Conservation (phyloP, 2,888 invertebrate genomes). For the Microchrysa polita region DNA sequence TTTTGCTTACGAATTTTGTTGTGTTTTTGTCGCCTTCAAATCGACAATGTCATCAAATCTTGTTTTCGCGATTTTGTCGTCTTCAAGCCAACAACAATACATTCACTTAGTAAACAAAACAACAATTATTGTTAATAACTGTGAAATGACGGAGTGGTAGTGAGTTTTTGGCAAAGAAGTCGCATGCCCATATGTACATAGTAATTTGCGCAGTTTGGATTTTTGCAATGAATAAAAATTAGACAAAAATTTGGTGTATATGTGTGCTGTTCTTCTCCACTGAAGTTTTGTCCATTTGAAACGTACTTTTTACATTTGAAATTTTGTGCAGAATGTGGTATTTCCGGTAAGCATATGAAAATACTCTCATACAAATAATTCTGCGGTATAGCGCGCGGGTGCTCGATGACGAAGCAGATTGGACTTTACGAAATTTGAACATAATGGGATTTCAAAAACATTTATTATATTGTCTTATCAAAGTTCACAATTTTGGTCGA, state of each 20-base stretch:
- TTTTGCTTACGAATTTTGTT: too few relatives aligned
- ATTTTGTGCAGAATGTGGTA: slow-evolving; percentile 34
- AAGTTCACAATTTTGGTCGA: background rate
- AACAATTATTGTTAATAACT: slow-evolving; percentile 6
- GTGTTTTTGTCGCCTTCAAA: background rate
- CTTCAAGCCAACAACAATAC: too few relatives aligned
- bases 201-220: background rate
- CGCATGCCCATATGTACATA: too few relatives aligned
- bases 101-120: slow-evolving; percentile 2
- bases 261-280: too few relatives aligned
- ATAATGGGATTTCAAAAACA: too few relatives aligned
- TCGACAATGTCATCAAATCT: background rate
- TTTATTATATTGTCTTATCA: background rate
- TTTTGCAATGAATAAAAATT: background rate
- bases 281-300: background rate
- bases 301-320: background rate
- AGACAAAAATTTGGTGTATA: too few relatives aligned
- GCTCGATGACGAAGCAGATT: background rate
- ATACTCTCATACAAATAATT: too few relatives aligned
- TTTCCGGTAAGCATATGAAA: slow-evolving; percentile 31
- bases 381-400: too few relatives aligned
- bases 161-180: too few relatives aligned
- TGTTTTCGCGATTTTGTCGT: background rate
- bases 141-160: background rate
- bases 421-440: background rate